These are phyloP conservation scores for Bradypodion ventrale DNA, from an alignment of 2,797 vertebrate species.

Conservation along the genomic window DNA sequence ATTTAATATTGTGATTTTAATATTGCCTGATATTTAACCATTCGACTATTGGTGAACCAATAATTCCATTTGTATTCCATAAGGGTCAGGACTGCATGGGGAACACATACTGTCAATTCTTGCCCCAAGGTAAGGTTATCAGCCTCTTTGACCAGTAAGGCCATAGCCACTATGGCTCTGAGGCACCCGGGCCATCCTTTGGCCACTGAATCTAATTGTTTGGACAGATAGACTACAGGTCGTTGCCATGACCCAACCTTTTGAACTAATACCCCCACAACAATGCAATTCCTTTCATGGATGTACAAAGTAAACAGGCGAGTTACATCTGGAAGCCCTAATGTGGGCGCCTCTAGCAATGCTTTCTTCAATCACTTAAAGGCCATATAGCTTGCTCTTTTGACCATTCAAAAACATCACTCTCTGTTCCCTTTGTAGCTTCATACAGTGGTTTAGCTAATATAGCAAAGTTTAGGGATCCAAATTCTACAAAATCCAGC, in stretches of 20 bases:
- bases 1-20: no score
- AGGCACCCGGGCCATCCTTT: background rate
- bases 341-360: background rate
- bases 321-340: background rate
- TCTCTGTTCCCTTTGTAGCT: no score
- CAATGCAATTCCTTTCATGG: background rate
- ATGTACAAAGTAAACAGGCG: background rate
- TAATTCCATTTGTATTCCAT: background rate
- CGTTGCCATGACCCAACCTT: background rate
- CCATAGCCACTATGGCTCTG: rapidly evolving
- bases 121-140: background rate
- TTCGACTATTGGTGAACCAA: background rate
- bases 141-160: background rate
- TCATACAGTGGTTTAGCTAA: no score
- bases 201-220: background rate
- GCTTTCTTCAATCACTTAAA: no score
- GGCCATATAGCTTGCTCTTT: no score
- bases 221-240: background rate
- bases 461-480: no score
- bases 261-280: background rate
- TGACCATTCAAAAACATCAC: no score
- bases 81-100: background rate
- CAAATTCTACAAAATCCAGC: no score
- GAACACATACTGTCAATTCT: background rate
- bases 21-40: no score